Evolutionary conservation across 2,797 vertebrate species (phyloP).

Genomic region (Argyrosomus regius): DNA sequence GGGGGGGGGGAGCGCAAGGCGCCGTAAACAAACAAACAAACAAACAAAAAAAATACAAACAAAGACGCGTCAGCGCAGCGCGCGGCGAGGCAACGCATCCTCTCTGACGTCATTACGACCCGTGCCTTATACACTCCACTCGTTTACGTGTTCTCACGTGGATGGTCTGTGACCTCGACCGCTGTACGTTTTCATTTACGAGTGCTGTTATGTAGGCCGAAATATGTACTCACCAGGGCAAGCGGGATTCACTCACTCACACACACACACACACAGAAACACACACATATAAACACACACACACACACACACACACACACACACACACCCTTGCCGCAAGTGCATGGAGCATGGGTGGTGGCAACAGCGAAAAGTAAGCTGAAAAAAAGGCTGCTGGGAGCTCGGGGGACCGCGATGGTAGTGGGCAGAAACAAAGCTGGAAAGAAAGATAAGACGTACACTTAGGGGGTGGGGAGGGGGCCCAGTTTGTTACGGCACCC

Average conservation of each 20-base stretch:
- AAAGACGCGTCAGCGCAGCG: slow-evolving; percentile 62
- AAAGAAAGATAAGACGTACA: slow-evolving; percentile 9
- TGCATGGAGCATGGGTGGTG: slow-evolving; percentile 68
- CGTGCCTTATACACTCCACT: slow-evolving; percentile 90
- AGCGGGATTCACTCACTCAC: slow-evolving; percentile 33
- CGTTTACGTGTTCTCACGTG: slow-evolving; percentile 88
- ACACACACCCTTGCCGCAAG: slow-evolving; percentile 48
- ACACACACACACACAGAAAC: no score
- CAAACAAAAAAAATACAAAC: slow-evolving; percentile 21
- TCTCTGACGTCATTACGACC: slow-evolving; percentile 87
- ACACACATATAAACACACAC: no score
- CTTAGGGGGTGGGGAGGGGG: neutral
- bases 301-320: no score
- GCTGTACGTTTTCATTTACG: slow-evolving; percentile 84
- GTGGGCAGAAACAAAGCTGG: slow-evolving; percentile 11
- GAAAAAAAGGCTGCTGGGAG: slow-evolving; percentile 51
- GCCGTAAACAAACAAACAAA: slow-evolving; percentile 42
- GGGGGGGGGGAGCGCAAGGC: slow-evolving; percentile 53
- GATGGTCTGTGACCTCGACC: slow-evolving; percentile 83
- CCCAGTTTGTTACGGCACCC: neutral
- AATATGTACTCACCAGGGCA: slow-evolving; percentile 51
- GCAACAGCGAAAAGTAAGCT: slow-evolving; percentile 69
- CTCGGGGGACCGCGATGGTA: neutral
- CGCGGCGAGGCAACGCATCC: slow-evolving; percentile 80
- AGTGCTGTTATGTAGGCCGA: slow-evolving; percentile 78